Conservation (phyloP, 2,888 invertebrate species). For the Catocala sponsa region DNA sequence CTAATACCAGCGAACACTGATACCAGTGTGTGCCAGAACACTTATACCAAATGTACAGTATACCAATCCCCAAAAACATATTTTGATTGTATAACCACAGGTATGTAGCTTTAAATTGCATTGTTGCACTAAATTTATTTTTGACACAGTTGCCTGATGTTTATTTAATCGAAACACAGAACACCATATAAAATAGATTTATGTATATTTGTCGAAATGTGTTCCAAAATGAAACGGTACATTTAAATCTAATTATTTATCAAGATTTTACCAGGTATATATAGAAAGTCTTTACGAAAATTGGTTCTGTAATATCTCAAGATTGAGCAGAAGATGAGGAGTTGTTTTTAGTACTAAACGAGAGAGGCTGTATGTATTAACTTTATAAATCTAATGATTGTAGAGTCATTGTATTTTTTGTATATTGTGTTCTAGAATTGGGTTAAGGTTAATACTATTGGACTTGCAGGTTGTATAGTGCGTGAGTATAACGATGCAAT, state of each 20-base stretch:
- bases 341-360: no score
- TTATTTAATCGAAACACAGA: background rate
- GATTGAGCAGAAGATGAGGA: no score
- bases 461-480: conserved; percentile 45
- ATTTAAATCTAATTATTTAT: background rate
- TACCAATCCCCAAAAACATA: background rate
- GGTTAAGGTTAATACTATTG: conserved; percentile 59
- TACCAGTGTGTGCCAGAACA: no score
- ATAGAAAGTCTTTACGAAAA: no score
- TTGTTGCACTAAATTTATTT: background rate
- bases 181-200: background rate
- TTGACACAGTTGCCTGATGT: background rate
- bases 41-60: background rate
- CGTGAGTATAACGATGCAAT: conserved; percentile 60
- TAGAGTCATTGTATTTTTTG: background rate
- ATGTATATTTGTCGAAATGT: background rate
- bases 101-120: background rate
- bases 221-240: background rate
- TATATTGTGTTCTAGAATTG: conserved; percentile 28
- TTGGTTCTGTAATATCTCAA: no score
- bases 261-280: no score
- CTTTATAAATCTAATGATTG: no score
- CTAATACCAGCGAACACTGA: no score
- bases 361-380: no score
- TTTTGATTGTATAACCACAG: background rate